Conservation (phyloP, 2,797 vertebrate genomes). For the Peromyscus eremicus region DNA sequence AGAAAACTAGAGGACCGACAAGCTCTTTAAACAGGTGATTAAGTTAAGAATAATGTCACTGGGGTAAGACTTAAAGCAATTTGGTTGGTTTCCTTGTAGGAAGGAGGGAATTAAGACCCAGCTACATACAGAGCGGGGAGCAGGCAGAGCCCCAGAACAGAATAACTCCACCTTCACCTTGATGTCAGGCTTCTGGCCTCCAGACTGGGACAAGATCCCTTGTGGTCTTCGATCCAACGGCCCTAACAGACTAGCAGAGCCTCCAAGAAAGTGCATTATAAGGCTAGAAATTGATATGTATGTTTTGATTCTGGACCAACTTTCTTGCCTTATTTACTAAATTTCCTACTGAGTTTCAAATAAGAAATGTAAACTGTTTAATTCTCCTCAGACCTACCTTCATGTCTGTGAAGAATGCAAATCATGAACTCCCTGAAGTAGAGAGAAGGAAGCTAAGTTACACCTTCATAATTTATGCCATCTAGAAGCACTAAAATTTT, state of each 20-base stretch:
- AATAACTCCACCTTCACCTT: neutral
- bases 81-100: neutral
- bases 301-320: neutral
- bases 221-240: neutral
- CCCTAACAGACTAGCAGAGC: neutral
- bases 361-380: neutral
- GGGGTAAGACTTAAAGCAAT: neutral
- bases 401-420: neutral
- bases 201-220: neutral
- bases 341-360: neutral
- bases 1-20: neutral
- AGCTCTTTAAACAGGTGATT: neutral
- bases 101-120: constrained; percentile 20
- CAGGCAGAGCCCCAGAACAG: neutral
- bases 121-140: neutral
- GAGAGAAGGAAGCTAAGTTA: neutral
- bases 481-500: neutral
- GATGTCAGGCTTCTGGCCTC: neutral
- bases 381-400: neutral
- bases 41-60: neutral
- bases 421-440: neutral
- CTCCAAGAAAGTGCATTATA: neutral
- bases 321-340: constrained; percentile 21
- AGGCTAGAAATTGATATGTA: neutral
- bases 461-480: neutral